Conservation (phyloP, 2,888 invertebrate species). For the Tenthredo scrophulariae region DNA sequence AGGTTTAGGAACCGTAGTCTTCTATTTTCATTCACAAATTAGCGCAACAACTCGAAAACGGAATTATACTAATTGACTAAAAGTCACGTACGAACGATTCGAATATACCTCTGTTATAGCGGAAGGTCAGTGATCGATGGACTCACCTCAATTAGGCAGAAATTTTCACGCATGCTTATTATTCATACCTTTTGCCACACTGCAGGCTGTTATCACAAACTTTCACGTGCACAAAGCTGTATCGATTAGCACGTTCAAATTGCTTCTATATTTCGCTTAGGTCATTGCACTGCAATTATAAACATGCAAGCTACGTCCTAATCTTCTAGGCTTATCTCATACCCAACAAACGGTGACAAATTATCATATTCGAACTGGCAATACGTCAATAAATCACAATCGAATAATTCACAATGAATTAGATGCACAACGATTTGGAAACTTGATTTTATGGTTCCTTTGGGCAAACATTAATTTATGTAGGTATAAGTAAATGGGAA, state of each 20-base stretch:
- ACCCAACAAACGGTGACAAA: not conserved
- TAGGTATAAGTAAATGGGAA: not conserved
- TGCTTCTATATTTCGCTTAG: not conserved
- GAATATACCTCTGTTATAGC: not conserved
- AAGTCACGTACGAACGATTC: slow-evolving; percentile 38
- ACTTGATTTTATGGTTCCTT: not conserved
- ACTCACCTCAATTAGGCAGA: not conserved
- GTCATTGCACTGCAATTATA: slow-evolving; percentile 15
- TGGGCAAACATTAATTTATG: not conserved
- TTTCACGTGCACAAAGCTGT: not conserved
- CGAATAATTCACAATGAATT: not conserved
- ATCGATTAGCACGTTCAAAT: slow-evolving; percentile 21
- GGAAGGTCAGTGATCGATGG: slow-evolving; percentile 40
- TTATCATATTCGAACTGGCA: not conserved
- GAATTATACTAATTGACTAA: not conserved
- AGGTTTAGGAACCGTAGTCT: not conserved
- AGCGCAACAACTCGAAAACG: not conserved
- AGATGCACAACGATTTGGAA: not conserved
- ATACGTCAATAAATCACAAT: not conserved
- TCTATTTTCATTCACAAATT: slow-evolving; percentile 33
- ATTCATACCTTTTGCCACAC: not conserved
- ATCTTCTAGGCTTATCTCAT: not conserved
- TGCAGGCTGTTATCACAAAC: not conserved
- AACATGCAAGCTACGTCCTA: slow-evolving; percentile 4
- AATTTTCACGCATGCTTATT: not conserved